phyloP scores from a whole-genome alignment of 2,888 invertebrate genomes.

The Iselma pallidipennis region DNA sequence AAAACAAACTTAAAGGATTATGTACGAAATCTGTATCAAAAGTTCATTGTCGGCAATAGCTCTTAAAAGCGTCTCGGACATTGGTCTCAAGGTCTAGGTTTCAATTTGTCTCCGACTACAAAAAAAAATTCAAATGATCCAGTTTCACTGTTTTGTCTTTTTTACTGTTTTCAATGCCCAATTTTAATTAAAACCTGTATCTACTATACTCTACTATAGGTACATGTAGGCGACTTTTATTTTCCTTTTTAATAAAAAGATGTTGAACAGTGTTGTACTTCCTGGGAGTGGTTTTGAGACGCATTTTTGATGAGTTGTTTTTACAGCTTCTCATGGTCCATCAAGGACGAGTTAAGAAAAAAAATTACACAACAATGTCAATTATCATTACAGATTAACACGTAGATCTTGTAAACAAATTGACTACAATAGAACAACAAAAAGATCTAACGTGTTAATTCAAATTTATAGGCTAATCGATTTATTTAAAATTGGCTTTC shows the following conservation, averaged over 20 bases:
- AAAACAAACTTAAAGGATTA: not conserved
- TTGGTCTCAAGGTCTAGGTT: conserved; percentile 17
- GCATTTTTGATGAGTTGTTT: conserved; percentile 16
- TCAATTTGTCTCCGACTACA: conserved; percentile 12
- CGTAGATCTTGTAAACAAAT: not conserved
- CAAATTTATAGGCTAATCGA: no score
- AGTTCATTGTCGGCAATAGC: conserved; percentile 6
- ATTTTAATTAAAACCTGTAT: not conserved
- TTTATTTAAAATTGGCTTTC: no score
- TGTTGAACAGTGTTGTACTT: not conserved
- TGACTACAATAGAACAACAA: not conserved
- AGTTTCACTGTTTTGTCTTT: conserved; percentile 2
- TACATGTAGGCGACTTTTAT: not conserved
- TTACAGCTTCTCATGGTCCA: not conserved
- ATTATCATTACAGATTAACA: not conserved
- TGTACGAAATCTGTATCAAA: conserved; percentile 1
- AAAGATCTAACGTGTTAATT: not conserved
- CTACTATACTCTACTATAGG: no score
- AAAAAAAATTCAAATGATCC: conserved; percentile 5
- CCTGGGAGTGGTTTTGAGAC: conserved; percentile 18
- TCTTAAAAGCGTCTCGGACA: not conserved
- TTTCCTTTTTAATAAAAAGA: not conserved
- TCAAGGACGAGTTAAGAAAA: not conserved
- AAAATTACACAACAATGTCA: not conserved
- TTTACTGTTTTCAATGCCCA: not conserved